These are phyloP conservation scores for Mizuhopecten yessoensis DNA, from an alignment of 1,140 invertebrate genomes.

Conservation along the genomic window DNA sequence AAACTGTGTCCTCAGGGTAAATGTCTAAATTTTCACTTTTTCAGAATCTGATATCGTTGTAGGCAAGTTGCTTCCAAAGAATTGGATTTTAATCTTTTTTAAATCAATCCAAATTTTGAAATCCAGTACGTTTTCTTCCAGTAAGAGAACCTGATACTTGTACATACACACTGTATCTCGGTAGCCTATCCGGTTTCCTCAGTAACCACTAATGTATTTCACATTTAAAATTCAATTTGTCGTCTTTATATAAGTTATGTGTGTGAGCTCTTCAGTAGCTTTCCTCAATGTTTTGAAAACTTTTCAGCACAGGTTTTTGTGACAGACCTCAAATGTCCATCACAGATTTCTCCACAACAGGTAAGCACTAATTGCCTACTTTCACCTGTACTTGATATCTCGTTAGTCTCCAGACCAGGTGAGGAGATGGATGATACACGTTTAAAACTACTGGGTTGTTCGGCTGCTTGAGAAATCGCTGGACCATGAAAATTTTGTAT, in stretches of 20 bases:
- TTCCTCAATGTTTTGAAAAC: background rate
- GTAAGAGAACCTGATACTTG: background rate
- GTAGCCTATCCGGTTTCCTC: background rate
- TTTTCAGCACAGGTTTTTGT: background rate
- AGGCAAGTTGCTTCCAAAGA: background rate
- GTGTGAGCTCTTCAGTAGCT: background rate
- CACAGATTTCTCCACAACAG: background rate
- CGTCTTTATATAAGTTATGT: background rate
- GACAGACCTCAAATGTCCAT: background rate
- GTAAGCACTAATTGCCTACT: background rate
- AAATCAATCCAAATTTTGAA: background rate
- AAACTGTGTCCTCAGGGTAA: background rate
- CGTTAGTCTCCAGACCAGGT: background rate
- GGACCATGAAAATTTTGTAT: background rate
- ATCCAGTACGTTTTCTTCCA: background rate
- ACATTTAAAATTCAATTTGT: slow-evolving; percentile 28
- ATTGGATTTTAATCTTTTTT: background rate
- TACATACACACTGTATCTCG: background rate
- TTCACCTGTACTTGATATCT: slow-evolving; percentile 19
- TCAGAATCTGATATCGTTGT: background rate
- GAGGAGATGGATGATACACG: slow-evolving; percentile 4
- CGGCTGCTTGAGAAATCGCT: slow-evolving; percentile 19
- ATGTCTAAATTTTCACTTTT: slow-evolving; percentile 22
- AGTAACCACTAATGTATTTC: slow-evolving; percentile 27
- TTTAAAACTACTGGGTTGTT: slow-evolving; percentile 3